Conservation (phyloP, 2,113 vertebrate genomes). For the Sturnus vulgaris region DNA sequence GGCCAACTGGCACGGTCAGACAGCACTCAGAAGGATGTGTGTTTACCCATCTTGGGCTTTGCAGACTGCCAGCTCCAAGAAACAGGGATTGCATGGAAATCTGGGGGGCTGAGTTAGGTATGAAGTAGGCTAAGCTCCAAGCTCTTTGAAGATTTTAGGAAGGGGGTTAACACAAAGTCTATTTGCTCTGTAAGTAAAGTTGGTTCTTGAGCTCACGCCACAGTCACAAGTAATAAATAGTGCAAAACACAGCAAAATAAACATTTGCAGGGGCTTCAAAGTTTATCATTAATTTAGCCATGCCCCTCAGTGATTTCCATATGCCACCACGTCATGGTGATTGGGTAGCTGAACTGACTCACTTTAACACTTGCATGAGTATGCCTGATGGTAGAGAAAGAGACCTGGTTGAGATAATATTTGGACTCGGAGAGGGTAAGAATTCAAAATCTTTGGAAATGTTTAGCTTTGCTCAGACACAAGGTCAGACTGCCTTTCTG, state of each 20-base stretch:
- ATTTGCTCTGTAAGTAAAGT: neutral
- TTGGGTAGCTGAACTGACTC: neutral
- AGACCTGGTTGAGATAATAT: neutral
- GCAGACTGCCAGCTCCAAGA: neutral
- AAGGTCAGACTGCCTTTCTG: neutral
- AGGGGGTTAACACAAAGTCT: neutral
- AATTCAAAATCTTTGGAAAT: neutral
- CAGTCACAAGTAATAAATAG: neutral
- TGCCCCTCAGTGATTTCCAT: neutral
- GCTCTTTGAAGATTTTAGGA: neutral
- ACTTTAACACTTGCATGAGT: neutral
- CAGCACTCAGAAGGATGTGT: neutral
- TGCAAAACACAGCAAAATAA: neutral
- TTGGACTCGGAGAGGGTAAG: neutral
- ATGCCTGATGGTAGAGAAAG: neutral
- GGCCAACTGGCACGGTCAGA: neutral
- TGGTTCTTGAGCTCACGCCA: neutral
- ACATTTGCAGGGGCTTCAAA: neutral
- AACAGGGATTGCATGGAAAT: neutral
- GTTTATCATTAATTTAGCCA: neutral
- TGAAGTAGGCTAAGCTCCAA: neutral
- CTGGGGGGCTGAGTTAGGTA: neutral
- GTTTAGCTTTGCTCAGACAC: neutral
- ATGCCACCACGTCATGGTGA: neutral
- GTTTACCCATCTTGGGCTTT: constrained; percentile 1